A percentile compares a stretch with the other conserved stretches of the same genome.
Evolutionary conservation across 2,113 vertebrate genomes (phyloP).

Genomic region (Ramphastos sulfuratus): DNA sequence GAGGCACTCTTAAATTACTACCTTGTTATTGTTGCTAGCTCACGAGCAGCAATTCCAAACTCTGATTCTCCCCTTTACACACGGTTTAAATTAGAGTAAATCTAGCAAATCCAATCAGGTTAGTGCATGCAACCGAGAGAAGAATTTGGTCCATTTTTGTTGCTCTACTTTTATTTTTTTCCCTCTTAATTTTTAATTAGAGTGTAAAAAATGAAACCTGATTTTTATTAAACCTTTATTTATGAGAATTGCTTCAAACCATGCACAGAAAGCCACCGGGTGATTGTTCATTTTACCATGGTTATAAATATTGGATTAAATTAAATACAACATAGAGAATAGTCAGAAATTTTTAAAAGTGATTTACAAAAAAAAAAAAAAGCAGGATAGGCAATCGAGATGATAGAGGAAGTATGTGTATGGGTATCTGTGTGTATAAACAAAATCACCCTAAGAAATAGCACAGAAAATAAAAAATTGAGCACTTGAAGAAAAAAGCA

Average conservation of each 20-base stretch:
- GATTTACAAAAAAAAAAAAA: conserved; percentile 3
- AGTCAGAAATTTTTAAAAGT: conserved; percentile 4
- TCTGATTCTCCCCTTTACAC: background rate
- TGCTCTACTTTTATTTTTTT: background rate
- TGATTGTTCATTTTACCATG: conserved; percentile 28
- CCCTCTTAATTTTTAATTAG: conserved; percentile 61
- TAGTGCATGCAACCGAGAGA: background rate
- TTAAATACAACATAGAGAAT: conserved; percentile 6
- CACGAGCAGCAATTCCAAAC: background rate
- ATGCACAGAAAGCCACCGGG: background rate
- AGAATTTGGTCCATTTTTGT: background rate
- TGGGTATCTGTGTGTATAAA: background rate
- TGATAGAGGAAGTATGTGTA: background rate
- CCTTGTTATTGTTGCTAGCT: background rate
- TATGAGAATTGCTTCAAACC: conserved; percentile 60
- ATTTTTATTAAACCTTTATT: conserved; percentile 61
- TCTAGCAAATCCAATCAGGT: background rate
- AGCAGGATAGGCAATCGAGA: background rate
- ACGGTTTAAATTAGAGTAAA: conserved; percentile 17
- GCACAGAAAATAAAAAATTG: conserved; percentile 6
- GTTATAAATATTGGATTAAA: conserved; percentile 59
- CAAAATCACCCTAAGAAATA: background rate
- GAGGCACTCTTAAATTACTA: background rate
- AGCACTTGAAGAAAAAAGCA: background rate
- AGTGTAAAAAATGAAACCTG: conserved; percentile 47